Base-by-base conservation (phyloP, 2,113 vertebrate genomes). In the Condylura cristata region DNA sequence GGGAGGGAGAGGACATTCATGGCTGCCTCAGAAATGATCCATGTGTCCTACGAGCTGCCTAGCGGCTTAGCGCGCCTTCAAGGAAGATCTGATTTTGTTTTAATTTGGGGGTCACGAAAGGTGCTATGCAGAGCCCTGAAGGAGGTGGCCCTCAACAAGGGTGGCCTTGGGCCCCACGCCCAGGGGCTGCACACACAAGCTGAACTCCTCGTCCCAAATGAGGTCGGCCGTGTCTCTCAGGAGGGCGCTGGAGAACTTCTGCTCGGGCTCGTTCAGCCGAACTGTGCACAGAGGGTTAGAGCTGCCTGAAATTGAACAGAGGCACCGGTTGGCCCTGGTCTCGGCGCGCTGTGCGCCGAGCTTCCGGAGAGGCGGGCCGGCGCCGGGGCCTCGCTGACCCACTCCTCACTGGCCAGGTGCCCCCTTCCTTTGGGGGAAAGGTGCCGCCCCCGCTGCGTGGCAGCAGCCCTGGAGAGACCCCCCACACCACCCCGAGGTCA, bases 121-220 rank as follows among this genome's bases (percentile, higher is more conserved):
- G 37, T 24, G 24, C 53, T 51, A 22, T 0, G 5, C 4, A 10
- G 24, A 0, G 18, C 20, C 8, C 8, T 9, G 48, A 51, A 8
- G 13, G 1, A 5, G 37, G 61, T 20, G 3, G 48, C 22, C 30
- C 6, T 16, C 39, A 6, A 9, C 1, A 30, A 76, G 76, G 1
- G 3, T 17, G 4, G 30, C 86, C 34, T 3, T 13, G 32, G 65
- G 22, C 37, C 41, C 22, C 84, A 6, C 0, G 83, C 48, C 48
- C 13, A 17, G 58, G 58, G 68, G 70, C 44, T 3, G 41, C 97
- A 99, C 99, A 98, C 98, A 99, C 99, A 99, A 99, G 90, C 99
- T 98, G 97, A 99, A 99, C 0, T 99, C 99, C 94, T 99, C 99
- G 53, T 99, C 99, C 99, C 99, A 99, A 41, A 97, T 93, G 90